Base-by-base conservation (phyloP, 2,888 invertebrate species). In the Drosophila neutralis region DNA sequence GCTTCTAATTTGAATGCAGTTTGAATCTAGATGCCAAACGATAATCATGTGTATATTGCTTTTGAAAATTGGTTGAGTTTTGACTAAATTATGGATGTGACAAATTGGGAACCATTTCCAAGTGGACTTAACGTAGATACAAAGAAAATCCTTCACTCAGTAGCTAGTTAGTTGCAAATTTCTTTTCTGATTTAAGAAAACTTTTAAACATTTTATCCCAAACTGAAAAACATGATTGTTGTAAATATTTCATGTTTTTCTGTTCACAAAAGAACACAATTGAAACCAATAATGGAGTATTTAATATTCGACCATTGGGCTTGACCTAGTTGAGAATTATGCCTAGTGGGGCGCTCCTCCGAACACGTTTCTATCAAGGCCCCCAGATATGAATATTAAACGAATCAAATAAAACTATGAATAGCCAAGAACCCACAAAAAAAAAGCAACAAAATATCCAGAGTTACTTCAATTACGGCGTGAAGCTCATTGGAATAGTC, bases 361-460 rank as follows among this genome's bases (percentile, higher is more conserved):
- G 52, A 56, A 57, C 70, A 85, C 83, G 73, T 86, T 68, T 49
- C 24, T n/a, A 38, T 52, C 72, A 79, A 70, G 81, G 86, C 31
- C 69, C 33, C 38, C 68, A 36, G 33, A 62, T 70, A 31, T 78
- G 78, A 71, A 82, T 82, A 76, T 59, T 70, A 76, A 81, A 62
- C 29, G 53, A 56, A 72, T 78, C 57, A 75, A 83, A 75, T 71
- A 64, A 73, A 81, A 83, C 79, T 85, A 85, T 85, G 85, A 85
- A 83, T 86, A 73, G 67, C 83, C 78, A 78, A 87, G 83, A 83
- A 85, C 85, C 78, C 33, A 59, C 29, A 62, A 58, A 66, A 69
- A 51, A 59, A 59, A 57, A 54, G 8, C 51, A 38, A 54, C 45
- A 54, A 58, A 58, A 58, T 33, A 45, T 35, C 21, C 56, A 49